Base-by-base conservation (phyloP, 2,113 vertebrate genomes). In the Fulmarus glacialis region DNA sequence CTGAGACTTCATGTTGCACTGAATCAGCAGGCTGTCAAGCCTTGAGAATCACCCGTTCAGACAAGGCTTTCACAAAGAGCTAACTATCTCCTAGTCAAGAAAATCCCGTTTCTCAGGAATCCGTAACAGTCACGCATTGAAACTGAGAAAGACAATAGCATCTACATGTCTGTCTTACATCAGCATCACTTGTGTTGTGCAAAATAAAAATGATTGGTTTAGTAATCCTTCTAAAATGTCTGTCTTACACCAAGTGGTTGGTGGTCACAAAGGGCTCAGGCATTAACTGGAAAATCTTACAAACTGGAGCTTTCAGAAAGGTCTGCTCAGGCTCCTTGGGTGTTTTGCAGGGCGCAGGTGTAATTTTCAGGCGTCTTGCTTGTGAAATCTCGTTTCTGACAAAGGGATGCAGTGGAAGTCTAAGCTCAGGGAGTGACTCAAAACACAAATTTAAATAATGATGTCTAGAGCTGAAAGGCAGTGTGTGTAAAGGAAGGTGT, bases 11-110 rank as follows among this genome's bases (percentile, higher is more conserved):
- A 23, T 29, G 53, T 91, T 96, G 73, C 64, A 79, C 93, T 84
- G 96, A 94, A 95, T 93, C 94, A 93, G 87, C 87, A 93, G 81
- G 58, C 91, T 96, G 96, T 96, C 91, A 95, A 75, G 60, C 56
- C 82, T 56, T 85, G 66, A 93, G 78, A 53, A 68, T 93, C 93
- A 97, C 53, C 84, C 60, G 9, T 70, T 93, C 93, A 93, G 93
- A 91, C 78, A 95, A 75, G 56, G 73, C 93, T 96, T 96, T 84
- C 87, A 91, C 77, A 59, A 55, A 55, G 30, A 93, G 26, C 50
- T 74, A 94, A 85, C 85, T 84, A 9, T 75, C 93, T 93, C 1
- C 5, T 82, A 72, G 73, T 56, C 30, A 64, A 79, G 70, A 93
- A 95, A 90, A 72, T 72, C 43, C 16, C 24, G 1, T 94, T 92